Evolutionary conservation across 2,797 vertebrate genomes (phyloP).

Genomic region (Protonibea diacanthus): DNA sequence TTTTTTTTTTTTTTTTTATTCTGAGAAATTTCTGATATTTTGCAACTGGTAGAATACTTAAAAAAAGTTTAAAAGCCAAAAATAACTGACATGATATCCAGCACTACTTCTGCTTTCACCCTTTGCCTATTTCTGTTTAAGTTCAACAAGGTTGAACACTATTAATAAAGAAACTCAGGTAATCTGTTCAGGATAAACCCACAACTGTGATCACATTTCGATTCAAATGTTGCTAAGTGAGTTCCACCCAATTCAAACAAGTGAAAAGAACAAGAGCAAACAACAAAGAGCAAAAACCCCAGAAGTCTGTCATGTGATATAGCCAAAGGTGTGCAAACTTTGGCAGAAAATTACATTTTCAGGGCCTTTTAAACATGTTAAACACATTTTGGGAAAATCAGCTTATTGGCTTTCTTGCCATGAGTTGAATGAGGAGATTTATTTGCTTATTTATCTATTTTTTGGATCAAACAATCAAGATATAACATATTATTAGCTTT

Average conservation of each 20-base stretch:
- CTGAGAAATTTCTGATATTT: slow-evolving; percentile 41
- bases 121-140: slow-evolving; percentile 14
- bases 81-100: slow-evolving; percentile 17
- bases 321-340: neutral
- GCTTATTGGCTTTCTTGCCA: neutral
- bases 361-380: neutral
- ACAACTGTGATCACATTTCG: neutral
- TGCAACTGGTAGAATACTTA: slow-evolving; percentile 26
- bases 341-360: neutral
- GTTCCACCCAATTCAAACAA: neutral
- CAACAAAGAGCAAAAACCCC: neutral
- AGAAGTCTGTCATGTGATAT: neutral
- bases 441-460: neutral
- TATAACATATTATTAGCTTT: neutral
- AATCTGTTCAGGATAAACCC: neutral
- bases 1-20: slow-evolving; percentile 36
- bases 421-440: neutral
- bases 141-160: neutral
- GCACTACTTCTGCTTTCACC: slow-evolving; percentile 13
- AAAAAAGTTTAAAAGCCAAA: slow-evolving; percentile 12
- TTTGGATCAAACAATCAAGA: neutral
- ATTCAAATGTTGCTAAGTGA: neutral
- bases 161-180: neutral
- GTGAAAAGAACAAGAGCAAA: neutral
- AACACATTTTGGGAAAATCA: neutral